A percentile compares a stretch with the other conserved stretches of the same genome.
phyloP scores from a whole-genome alignment of 2,888 invertebrate genomes.

The Eristalis arbustorum region DNA sequence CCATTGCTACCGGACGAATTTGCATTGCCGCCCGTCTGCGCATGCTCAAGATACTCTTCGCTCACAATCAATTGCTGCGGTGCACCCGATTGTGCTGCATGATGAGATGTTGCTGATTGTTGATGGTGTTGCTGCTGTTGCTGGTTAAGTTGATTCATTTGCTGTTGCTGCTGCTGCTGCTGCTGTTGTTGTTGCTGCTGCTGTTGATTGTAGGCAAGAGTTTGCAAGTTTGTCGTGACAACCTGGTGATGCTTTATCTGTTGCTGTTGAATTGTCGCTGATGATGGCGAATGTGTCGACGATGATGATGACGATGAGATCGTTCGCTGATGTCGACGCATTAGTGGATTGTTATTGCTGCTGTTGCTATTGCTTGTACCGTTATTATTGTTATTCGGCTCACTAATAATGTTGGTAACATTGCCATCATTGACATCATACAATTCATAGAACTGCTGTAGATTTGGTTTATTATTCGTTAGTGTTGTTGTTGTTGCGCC shows the following conservation, averaged over 20 bases:
- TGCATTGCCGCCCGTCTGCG: constrained; percentile 45
- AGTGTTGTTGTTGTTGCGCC: constrained; percentile 70
- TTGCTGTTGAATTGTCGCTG: constrained; percentile 67
- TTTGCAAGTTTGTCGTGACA: constrained; percentile 58
- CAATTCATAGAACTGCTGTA: constrained; percentile 72
- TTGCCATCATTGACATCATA: constrained; percentile 72
- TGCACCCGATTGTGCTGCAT: constrained; percentile 35
- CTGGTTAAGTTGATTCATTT: constrained; percentile 72
- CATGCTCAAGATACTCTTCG: constrained; percentile 74
- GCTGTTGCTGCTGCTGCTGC: constrained; percentile 58
- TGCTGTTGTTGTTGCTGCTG: constrained; percentile 70
- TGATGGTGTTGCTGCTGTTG: constrained; percentile 69
- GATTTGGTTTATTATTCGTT: constrained; percentile 63
- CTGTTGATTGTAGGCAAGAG: constrained; percentile 70
- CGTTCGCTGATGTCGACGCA: constrained; percentile 71
- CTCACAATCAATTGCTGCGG: constrained; percentile 76
- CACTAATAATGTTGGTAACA: constrained; percentile 62
- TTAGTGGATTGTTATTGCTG: constrained; percentile 65
- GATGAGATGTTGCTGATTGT: constrained; percentile 41
- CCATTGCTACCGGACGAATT: constrained; percentile 53
- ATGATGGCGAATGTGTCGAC: constrained; percentile 68
- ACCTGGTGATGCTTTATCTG: constrained; percentile 72
- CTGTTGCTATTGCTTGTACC: constrained; percentile 55
- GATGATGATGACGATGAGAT: constrained; percentile 70
- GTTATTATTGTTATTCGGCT: constrained; percentile 65